A percentile compares a stretch with the other conserved stretches of the same genome.
phyloP scores from a whole-genome alignment of 2,888 invertebrate genomes.

The Eustalomyia histrio region DNA sequence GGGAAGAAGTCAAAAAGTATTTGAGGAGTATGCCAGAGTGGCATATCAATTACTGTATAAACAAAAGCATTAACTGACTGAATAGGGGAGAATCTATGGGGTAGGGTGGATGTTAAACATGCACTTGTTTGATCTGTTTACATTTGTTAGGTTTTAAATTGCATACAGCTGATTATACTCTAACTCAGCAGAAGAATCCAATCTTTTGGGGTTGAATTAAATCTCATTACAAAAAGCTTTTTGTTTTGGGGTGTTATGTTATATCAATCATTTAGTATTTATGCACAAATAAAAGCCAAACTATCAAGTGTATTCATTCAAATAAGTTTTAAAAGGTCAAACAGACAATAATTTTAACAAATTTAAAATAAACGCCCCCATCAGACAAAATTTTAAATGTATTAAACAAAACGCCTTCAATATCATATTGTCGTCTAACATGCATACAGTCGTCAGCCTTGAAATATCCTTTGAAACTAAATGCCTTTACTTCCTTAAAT shows the following conservation, averaged over 20 bases:
- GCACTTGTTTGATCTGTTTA: constrained; percentile 52
- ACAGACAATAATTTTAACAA: constrained; percentile 52
- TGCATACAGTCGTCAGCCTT: constrained; percentile 27
- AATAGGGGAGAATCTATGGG: constrained; percentile 1
- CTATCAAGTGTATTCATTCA: neutral
- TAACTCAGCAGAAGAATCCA: constrained; percentile 18
- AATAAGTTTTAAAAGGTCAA: constrained; percentile 39
- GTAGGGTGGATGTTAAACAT: constrained; percentile 28
- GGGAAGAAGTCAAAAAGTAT: constrained; percentile 44
- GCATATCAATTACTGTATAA: constrained; percentile 78
- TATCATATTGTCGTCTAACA: constrained; percentile 44
- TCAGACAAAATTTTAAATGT: constrained; percentile 14
- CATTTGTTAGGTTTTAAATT: constrained; percentile 47
- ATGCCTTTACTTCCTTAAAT: constrained; percentile 20
- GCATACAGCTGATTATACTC: constrained; percentile 58
- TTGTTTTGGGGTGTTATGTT: neutral
- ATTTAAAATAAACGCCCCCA: constrained; percentile 47
- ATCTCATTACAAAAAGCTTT: constrained; percentile 14
- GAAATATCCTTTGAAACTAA: constrained; percentile 30
- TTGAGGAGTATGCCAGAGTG: constrained; percentile 69
- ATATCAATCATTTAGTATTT: constrained; percentile 25
- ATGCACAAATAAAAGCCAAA: neutral
- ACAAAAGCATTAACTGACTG: constrained; percentile 68
- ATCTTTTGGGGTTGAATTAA: constrained; percentile 8
- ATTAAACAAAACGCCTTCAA: constrained; percentile 62